Conservation (phyloP, 2,888 invertebrate genomes). For the Microctonus aethiopoides region DNA sequence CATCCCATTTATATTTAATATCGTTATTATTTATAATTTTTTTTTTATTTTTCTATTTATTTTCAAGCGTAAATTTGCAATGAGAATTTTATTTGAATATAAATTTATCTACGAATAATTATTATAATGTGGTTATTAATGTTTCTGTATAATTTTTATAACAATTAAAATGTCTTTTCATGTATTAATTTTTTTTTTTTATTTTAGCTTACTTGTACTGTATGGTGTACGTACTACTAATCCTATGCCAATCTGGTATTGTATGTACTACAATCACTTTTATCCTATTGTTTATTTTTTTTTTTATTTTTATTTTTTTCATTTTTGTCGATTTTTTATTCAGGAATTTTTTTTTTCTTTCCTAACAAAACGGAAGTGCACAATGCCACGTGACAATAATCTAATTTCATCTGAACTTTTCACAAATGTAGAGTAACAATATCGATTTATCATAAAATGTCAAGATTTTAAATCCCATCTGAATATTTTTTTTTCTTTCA, state of each 20-base stretch:
- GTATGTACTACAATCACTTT: not conserved
- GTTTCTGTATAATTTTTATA: not conserved
- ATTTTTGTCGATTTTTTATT: no score
- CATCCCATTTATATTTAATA: not conserved
- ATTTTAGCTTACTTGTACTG: not conserved
- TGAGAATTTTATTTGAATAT: no score
- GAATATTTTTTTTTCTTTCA: not conserved
- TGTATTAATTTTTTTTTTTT: not conserved
- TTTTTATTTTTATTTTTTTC: not conserved
- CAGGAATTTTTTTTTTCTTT: not conserved
- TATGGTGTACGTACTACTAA: not conserved
- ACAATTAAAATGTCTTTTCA: not conserved
- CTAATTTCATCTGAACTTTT: slow-evolving; percentile 9
- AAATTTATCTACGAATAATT: no score
- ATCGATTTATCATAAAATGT: slow-evolving; percentile 7
- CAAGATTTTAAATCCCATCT: not conserved
- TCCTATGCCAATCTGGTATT: not conserved
- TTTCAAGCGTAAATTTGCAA: no score
- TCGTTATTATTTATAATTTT: no score
- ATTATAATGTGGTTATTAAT: not conserved
- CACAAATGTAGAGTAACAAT: not conserved
- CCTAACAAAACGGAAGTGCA: slow-evolving; percentile 16
- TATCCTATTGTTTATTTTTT: not conserved
- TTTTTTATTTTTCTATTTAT: no score
- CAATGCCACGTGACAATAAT: slow-evolving; percentile 9